Evolutionary conservation across 1,140 invertebrate species (phyloP), one percentile per base, ranked within the genome.

Genomic region (Heliconius eleuchia): DNA sequence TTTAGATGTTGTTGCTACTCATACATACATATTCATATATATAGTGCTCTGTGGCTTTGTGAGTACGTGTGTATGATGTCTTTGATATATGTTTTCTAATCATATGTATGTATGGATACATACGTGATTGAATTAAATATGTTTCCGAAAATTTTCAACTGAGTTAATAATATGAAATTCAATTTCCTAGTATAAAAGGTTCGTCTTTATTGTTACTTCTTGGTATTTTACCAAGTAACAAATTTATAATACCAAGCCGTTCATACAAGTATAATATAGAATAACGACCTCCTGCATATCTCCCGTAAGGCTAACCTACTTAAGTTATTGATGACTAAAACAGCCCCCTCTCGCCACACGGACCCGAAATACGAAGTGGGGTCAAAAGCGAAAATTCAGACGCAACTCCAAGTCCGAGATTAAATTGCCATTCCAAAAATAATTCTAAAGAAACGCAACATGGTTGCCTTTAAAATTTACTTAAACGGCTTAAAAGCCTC

Each of bases 251-350:
- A 66, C 23, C 23, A 30, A 23, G 5, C 2, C 23, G 23, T 13
- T 9, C 57, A 66, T 66, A 66, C 3, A 8, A 55, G 52, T 7
- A 55, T 19, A 55, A 55, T 55, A 19, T 19, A 19, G 16, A 19
- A 55, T 55, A 55, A 55, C 52, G 4, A 19, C 52, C 6, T 37
- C 34, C 82, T 85, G 84, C 88, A 85, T 88, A 83, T 91, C 90
- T 89, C 82, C 84, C 83, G 85, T 91, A 89, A 89, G 85, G 85
- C 91, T 90, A 90, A 90, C 91, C 89, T 88, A 82, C 87, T 89
- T 92, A 92, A 87, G 88, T 94, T 94, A 94, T 93, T 94, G 91
- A 94, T 94, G 92, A 87, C 92, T 92, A 91, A 89, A 91, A 88
- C 88, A 86, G 79, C 88, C 86, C 86, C 87, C 88, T 84, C 81